Percentiles rank a stretch among this genome's conserved stretches.
Evolutionary conservation across 2,797 vertebrate species (phyloP).

Genomic region (Ctenochaetus hawaiiensis): DNA sequence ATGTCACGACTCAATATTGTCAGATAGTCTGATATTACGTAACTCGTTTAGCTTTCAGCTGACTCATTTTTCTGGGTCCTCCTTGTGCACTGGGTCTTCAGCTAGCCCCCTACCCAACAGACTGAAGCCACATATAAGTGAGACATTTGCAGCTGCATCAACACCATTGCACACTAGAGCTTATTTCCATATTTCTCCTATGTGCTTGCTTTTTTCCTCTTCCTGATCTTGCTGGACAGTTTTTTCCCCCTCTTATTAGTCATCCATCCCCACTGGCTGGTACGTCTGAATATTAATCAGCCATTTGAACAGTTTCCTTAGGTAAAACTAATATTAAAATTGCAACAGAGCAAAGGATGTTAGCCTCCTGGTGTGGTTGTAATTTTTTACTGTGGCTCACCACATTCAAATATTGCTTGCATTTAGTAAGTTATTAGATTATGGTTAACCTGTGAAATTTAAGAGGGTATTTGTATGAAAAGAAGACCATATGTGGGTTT

Average conservation of each 20-base stretch:
- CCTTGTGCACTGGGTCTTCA: constrained; percentile 4
- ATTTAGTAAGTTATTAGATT: not conserved
- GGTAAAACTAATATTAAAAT: not conserved
- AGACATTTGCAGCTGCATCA: constrained; percentile 22
- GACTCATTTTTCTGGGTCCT: constrained; percentile 48
- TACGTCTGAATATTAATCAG: not conserved
- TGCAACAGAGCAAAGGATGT: not conserved
- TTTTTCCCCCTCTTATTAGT: not conserved
- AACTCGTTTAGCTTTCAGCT: constrained; percentile 48
- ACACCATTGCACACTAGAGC: not conserved
- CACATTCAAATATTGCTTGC: not conserved
- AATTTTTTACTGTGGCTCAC: not conserved
- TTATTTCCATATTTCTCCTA: not conserved
- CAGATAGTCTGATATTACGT: constrained; percentile 37
- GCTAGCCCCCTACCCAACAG: not conserved
- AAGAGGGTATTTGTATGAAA: not conserved
- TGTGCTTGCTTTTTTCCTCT: not conserved
- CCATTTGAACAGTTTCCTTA: not conserved
- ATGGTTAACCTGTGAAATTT: not conserved
- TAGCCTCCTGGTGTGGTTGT: not conserved
- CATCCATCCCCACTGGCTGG: not conserved
- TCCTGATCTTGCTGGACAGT: constrained; percentile 9
- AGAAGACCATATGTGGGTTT: not conserved
- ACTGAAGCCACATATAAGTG: not conserved
- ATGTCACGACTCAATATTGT: constrained; percentile 64